phyloP scores from a whole-genome alignment of 2,888 invertebrate genomes.

The Balanococcus diminutus region DNA sequence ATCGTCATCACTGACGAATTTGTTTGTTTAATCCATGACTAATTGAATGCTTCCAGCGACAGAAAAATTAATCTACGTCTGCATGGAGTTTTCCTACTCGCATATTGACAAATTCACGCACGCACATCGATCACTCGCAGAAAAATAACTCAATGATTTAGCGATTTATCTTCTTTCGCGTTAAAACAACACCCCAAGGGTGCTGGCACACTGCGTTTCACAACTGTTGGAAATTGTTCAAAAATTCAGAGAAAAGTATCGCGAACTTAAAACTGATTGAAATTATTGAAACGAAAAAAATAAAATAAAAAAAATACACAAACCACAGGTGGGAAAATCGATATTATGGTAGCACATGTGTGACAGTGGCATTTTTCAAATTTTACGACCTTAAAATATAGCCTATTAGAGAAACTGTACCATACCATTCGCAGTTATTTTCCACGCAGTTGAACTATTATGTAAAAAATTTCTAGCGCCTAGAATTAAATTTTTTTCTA shows the following conservation, averaged over 20 bases:
- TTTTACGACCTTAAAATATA: background rate
- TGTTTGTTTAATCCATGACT: background rate
- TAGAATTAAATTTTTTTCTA: background rate
- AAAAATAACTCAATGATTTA: background rate
- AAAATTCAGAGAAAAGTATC: background rate
- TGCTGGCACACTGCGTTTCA: background rate
- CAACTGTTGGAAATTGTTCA: background rate
- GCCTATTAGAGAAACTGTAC: background rate
- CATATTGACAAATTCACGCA: background rate
- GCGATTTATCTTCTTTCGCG: background rate
- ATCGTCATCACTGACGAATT: background rate
- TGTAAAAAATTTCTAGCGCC: background rate
- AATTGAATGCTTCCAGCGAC: background rate
- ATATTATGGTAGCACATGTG: background rate
- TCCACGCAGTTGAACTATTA: background rate
- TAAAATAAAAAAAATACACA: too few species aligned
- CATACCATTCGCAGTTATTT: background rate
- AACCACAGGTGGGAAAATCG: background rate
- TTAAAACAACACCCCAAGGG: background rate
- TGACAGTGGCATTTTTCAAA: conserved; percentile 9
- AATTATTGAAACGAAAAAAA: too few species aligned
- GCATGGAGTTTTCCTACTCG: background rate
- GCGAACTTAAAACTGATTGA: too few species aligned
- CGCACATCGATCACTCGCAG: background rate
- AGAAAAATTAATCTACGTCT: background rate